Percentiles rank a stretch among this genome's conserved stretches.
Evolutionary conservation across 2,888 invertebrate species (phyloP).

Genomic region (Coelogynopora nodosa): DNA sequence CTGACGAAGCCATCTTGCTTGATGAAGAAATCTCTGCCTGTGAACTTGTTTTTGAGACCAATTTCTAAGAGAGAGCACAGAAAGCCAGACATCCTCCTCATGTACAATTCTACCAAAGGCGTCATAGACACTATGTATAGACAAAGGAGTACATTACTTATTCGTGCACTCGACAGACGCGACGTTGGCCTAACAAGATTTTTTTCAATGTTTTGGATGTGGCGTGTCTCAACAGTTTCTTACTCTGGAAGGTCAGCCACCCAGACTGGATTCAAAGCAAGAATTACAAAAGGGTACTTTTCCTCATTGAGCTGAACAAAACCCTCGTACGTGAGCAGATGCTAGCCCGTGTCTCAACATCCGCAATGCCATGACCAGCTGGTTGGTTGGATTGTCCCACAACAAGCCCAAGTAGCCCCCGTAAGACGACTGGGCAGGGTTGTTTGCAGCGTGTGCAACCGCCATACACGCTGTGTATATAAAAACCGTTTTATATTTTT

Average conservation of each 20-base stretch:
- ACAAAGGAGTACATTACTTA: background rate
- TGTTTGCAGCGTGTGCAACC: background rate
- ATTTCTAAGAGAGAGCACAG: background rate
- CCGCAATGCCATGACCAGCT: conserved; percentile 4
- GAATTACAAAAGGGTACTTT: background rate
- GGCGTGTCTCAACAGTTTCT: conserved; percentile 20
- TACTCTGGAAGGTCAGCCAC: background rate
- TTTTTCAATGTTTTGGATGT: conserved; percentile 7
- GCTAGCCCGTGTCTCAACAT: background rate
- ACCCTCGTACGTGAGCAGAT: background rate
- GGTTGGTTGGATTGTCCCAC: background rate
- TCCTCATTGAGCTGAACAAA: background rate
- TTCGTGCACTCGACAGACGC: background rate
- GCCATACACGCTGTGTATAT: too few species aligned
- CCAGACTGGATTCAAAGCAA: background rate
- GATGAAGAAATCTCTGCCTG: background rate
- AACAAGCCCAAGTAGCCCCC: conserved; percentile 18
- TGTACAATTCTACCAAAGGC: background rate
- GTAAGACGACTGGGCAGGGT: conserved; percentile 3
- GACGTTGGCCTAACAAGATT: background rate
- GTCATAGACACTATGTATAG: background rate
- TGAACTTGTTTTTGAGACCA: background rate
- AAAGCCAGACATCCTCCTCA: background rate
- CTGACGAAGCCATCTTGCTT: background rate
- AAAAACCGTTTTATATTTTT: too few species aligned